Evolutionary conservation across 2,113 vertebrate genomes (phyloP).

Genomic region (Helogale parvula): DNA sequence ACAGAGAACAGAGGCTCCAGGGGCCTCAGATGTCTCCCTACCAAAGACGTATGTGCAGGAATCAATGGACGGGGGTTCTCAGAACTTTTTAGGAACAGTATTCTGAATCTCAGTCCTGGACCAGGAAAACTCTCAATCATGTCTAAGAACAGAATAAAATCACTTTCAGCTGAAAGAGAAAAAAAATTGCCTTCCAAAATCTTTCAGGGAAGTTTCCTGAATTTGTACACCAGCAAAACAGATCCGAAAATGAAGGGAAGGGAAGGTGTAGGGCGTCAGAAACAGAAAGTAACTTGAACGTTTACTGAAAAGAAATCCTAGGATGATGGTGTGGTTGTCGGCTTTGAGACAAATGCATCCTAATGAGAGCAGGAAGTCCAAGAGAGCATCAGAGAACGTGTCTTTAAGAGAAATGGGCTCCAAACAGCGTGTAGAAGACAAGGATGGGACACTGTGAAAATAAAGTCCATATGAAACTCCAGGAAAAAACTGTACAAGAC

Average conservation of each 20-base stretch:
- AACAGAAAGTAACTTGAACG: neutral
- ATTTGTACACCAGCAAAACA: neutral
- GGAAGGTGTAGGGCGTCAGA: neutral
- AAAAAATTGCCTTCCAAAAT: neutral
- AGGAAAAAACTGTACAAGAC: neutral
- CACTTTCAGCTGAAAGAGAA: neutral
- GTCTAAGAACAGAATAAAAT: neutral
- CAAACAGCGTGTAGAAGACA: neutral
- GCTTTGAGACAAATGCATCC: neutral
- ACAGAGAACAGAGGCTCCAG: neutral
- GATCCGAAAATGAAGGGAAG: neutral
- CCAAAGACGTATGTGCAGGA: neutral
- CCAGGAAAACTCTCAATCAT: neutral
- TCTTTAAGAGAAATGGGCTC: neutral
- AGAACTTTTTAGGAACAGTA: neutral
- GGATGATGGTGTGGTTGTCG: neutral
- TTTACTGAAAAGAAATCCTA: neutral
- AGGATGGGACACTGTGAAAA: neutral
- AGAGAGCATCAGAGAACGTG: neutral
- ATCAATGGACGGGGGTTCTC: neutral
- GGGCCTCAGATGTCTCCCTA: neutral
- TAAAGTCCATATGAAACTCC: neutral
- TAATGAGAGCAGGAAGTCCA: neutral
- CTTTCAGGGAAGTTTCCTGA: neutral
- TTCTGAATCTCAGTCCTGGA: neutral